Percentiles rank a stretch among this genome's conserved stretches.
phyloP scores from a whole-genome alignment of 2,797 vertebrate genomes.

The Alectoris magna region DNA sequence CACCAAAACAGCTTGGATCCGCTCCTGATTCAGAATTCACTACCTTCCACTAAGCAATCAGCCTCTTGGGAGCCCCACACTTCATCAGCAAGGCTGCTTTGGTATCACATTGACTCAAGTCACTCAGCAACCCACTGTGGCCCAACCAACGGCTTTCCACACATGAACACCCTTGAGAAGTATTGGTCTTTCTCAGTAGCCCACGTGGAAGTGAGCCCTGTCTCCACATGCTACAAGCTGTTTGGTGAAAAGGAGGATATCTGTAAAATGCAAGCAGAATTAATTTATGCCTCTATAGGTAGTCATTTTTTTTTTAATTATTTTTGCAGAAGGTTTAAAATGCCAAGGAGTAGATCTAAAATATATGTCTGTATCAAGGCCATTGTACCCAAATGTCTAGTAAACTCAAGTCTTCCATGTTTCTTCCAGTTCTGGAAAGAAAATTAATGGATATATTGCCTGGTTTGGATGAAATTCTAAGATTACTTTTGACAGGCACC shows the following conservation, averaged over 20 bases:
- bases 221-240: background rate
- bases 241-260: background rate
- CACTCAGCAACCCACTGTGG: background rate
- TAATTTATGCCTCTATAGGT: background rate
- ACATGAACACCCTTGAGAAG: background rate
- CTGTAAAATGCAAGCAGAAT: background rate
- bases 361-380: background rate
- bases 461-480: background rate
- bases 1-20: background rate
- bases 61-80: background rate
- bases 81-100: background rate
- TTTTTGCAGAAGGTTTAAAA: slow-evolving; percentile 1
- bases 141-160: background rate
- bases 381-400: background rate
- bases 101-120: background rate
- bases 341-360: background rate
- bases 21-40: background rate
- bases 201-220: background rate
- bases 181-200: background rate
- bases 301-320: fast-evolving
- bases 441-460: background rate
- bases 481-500: background rate
- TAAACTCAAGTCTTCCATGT: background rate
- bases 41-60: background rate
- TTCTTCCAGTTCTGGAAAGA: background rate